phyloP scores from a whole-genome alignment of 2,113 vertebrate genomes.

The Phalacrocorax carbo region DNA sequence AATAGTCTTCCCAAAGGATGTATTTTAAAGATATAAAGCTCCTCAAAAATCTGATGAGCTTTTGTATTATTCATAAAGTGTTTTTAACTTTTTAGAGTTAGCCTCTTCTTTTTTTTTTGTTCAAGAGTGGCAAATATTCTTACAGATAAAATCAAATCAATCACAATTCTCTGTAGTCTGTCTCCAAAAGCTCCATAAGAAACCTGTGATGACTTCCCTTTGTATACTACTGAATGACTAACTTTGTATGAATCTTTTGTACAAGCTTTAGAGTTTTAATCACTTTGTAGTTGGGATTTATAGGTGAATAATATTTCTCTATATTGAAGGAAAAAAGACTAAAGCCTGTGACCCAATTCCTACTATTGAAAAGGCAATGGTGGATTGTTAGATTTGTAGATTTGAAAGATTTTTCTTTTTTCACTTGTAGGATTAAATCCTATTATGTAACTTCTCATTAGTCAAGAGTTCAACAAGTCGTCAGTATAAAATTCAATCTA shows the following conservation, averaged over 20 bases:
- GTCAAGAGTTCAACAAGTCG: background rate
- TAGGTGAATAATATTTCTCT: background rate
- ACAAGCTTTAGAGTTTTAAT: background rate
- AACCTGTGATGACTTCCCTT: background rate
- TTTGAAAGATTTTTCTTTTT: background rate
- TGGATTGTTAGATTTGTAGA: background rate
- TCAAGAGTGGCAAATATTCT: background rate
- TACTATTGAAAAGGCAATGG: background rate
- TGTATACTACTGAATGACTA: background rate
- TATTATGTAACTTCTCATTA: background rate
- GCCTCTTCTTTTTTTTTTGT: background rate
- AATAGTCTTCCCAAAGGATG: background rate
- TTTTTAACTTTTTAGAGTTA: slow-evolving; percentile 18
- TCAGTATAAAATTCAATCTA: background rate
- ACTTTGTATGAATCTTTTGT: background rate
- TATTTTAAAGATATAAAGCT: slow-evolving; percentile 38
- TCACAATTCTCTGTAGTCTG: background rate
- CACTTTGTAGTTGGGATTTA: background rate
- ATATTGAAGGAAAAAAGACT: background rate
- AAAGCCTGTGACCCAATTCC: background rate
- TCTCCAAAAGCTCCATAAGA: background rate
- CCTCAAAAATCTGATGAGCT: background rate
- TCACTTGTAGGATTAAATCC: background rate
- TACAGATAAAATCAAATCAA: background rate
- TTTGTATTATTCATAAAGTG: slow-evolving; percentile 2